Evolutionary conservation across 2,113 vertebrate species (phyloP).

Genomic region (Reinhardtius hippoglossoides): DNA sequence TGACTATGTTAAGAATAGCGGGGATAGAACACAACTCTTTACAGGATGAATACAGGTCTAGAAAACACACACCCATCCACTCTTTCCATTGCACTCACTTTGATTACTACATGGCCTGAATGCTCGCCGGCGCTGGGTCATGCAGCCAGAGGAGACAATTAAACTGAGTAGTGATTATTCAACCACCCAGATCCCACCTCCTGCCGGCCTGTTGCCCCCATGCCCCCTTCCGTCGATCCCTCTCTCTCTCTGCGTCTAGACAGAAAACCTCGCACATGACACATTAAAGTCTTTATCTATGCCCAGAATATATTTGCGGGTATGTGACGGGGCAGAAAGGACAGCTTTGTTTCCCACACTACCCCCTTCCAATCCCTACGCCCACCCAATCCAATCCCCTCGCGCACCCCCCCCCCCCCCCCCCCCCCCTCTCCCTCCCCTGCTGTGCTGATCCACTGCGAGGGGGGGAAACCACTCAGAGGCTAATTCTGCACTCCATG

Average conservation of each 20-base stretch:
- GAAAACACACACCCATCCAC: conserved; percentile 2
- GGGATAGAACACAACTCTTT: no score
- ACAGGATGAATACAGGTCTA: no score
- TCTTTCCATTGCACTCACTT: conserved; percentile 45
- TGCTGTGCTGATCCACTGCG: conserved; percentile 28
- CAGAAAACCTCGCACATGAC: conserved; percentile 77
- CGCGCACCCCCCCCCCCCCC: background rate
- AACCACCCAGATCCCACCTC: conserved; percentile 33
- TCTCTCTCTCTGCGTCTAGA: conserved; percentile 56
- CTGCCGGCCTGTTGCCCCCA: conserved; percentile 14
- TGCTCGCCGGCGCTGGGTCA: conserved; percentile 12
- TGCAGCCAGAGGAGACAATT: conserved; percentile 53
- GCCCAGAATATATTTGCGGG: conserved; percentile 74
- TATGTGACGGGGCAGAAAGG: conserved; percentile 74
- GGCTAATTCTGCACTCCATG: conserved; percentile 44
- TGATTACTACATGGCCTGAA: conserved; percentile 47
- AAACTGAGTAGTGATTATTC: conserved; percentile 72
- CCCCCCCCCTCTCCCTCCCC: background rate
- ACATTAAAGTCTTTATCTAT: conserved; percentile 74
- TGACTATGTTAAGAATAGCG: background rate
- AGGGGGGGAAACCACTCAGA: conserved; percentile 30
- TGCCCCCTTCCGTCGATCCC: background rate
- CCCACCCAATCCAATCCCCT: background rate
- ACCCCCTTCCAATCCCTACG: conserved; percentile 34
- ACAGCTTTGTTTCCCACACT: conserved; percentile 73